Percentiles rank a stretch among this genome's conserved stretches.
These are phyloP conservation scores for Periplaneta americana DNA, from an alignment of 1,140 invertebrate species.

Conservation along the genomic window DNA sequence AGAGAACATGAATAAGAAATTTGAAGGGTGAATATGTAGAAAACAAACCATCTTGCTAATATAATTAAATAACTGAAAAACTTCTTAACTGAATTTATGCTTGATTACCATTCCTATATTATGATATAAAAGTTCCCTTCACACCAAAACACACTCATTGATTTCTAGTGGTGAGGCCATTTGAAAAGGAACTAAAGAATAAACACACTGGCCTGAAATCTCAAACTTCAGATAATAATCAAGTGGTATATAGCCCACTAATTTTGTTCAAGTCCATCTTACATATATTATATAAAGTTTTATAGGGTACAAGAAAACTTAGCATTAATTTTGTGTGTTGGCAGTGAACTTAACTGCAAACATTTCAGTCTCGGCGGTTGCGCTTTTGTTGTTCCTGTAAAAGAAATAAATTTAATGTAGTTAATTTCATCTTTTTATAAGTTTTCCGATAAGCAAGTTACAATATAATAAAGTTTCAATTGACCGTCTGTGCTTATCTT, in stretches of 20 bases:
- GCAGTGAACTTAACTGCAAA: background rate
- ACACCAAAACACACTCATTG: background rate
- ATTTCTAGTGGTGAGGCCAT: background rate
- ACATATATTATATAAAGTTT: background rate
- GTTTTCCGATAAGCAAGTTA: too few relatives aligned
- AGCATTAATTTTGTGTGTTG: background rate
- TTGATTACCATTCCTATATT: background rate
- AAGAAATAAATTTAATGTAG: background rate
- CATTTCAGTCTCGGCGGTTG: slow-evolving; percentile 2
- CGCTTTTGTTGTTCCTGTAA: slow-evolving; percentile 9
- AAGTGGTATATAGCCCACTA: background rate
- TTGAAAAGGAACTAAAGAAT: background rate
- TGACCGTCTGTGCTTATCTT: too few relatives aligned
- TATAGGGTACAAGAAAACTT: background rate
- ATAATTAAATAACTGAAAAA: background rate
- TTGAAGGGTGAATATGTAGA: background rate
- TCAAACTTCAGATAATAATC: background rate
- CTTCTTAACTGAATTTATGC: background rate
- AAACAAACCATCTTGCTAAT: background rate
- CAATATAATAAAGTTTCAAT: too few relatives aligned
- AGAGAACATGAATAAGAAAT: too few relatives aligned
- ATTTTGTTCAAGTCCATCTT: background rate
- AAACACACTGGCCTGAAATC: background rate
- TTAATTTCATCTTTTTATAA: too few relatives aligned
- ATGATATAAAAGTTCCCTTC: background rate